Evolutionary conservation across 2,113 vertebrate genomes (phyloP), one percentile per base, ranked within the genome.

Genomic region (Cottus gobio): DNA sequence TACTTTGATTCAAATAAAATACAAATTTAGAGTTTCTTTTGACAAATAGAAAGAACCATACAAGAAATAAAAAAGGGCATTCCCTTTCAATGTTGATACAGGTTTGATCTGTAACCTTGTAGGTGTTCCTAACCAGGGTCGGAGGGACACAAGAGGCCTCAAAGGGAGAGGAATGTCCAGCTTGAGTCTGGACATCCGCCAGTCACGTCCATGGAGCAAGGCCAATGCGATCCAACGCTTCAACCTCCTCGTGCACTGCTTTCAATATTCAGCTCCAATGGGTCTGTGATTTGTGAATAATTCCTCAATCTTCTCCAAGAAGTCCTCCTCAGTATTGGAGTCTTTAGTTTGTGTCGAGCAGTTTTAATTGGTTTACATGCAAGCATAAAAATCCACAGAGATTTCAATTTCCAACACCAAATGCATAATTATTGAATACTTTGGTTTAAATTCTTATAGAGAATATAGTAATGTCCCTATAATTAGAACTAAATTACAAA

Each of bases 131-230:
- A 56, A 67, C 16, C 64, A 69, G 80, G 78, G 71, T 26, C 77
- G 28, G 52, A 4, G 5, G 7, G 61, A 26, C 4, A 2, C 65
- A 22, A 42, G 79, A 85, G 78, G 70, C 64, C 70, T 34, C 2
- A 26, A 34, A 56, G 28, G 36, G 65, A 64, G 31, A 48, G 79
- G 87, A 92, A 92, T 91, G 72, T 86, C 73, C 83, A 87, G 75
- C 87, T 36, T 89, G 26, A 61, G 3, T 15, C 34, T 83, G 85
- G 76, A 77, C 71, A 22, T 20, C 30, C n/a, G 57, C 79, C 79
- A 83, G 31, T 80, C 18, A 26, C 11, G 63, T 69, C 46, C 1
- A 22, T 48, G 54, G 3, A 44, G 13, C 54, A 70, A 79, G 75
- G 64, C 37, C 66, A 65, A 2, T 7, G 24, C 50, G 26, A 54